phyloP scores from a whole-genome alignment of 2,797 vertebrate genomes.

The Luscinia luscinia region DNA sequence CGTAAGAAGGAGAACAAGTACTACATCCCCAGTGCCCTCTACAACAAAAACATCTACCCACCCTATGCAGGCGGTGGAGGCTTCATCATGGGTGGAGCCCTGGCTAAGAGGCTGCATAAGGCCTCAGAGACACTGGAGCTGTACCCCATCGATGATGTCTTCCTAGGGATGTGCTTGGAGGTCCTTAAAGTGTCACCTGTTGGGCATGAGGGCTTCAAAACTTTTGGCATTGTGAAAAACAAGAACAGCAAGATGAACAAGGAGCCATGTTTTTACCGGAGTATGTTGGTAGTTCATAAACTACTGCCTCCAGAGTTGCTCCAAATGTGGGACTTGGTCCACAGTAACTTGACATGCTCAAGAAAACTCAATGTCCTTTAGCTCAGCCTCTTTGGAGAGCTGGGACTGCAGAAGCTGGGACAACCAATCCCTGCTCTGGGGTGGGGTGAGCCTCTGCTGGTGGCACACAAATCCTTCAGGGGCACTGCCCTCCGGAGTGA shows the following conservation, averaged over 20 bases:
- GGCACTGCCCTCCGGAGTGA: accelerated
- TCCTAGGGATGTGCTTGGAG: slow-evolving; percentile 96
- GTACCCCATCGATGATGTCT: slow-evolving; percentile 95
- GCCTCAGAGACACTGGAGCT: slow-evolving; percentile 87
- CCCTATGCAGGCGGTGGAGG: slow-evolving; percentile 94
- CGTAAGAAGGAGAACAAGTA: slow-evolving; percentile 94
- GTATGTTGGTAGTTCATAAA: slow-evolving; percentile 97
- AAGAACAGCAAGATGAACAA: slow-evolving; percentile 92
- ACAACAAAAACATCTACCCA: slow-evolving; percentile 88
- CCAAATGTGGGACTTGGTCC: slow-evolving; percentile 92
- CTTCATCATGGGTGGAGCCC: slow-evolving; percentile 87
- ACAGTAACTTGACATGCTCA: slow-evolving; percentile 88
- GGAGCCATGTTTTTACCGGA: slow-evolving; percentile 93
- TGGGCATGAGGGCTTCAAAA: slow-evolving; percentile 92
- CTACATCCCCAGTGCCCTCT: slow-evolving; percentile 88
- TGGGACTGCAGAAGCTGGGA: not conserved
- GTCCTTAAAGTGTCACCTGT: slow-evolving; percentile 85
- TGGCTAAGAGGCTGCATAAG: slow-evolving; percentile 84
- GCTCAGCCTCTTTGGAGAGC: slow-evolving; percentile 39
- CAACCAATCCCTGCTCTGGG: not conserved
- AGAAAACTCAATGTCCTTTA: slow-evolving; percentile 86
- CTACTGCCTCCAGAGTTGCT: slow-evolving; percentile 88
- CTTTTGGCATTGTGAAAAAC: slow-evolving; percentile 91
- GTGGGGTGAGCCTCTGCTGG: not conserved
- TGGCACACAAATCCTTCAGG: not conserved